Conservation (phyloP, 23 tunicate species). For the Styela clava region DNA sequence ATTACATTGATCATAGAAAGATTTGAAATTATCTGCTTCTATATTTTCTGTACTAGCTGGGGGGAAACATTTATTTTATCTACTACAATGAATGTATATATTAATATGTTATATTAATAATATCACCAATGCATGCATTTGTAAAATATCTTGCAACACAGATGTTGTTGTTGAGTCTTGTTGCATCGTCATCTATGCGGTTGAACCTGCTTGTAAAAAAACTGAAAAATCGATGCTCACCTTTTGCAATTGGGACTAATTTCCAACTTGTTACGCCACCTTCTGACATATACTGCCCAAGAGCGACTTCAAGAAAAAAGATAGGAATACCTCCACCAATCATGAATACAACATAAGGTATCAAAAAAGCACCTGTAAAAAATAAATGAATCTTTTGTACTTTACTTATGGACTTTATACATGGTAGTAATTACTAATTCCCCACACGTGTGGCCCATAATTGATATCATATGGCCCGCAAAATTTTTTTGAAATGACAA, state of each 20-base stretch:
- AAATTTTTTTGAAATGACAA: too few relatives aligned
- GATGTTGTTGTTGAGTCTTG: not conserved
- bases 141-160: too few relatives aligned
- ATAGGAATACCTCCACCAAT: constrained; percentile 94
- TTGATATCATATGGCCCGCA: too few relatives aligned
- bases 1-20: too few relatives aligned
- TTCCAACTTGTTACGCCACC: constrained; percentile 98
- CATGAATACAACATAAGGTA: constrained; percentile 87
- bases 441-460: too few relatives aligned
- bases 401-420: too few relatives aligned
- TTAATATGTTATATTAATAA: too few relatives aligned
- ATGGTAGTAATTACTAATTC: too few relatives aligned
- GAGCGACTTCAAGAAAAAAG: constrained; percentile 93
- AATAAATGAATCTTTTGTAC: not conserved
- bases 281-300: constrained; percentile 95
- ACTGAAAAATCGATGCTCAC: constrained; percentile 24
- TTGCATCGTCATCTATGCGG: not conserved
- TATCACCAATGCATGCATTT: not conserved
- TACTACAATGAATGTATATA: too few relatives aligned
- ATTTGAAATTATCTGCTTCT: too few relatives aligned
- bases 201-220: not conserved
- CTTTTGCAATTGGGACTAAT: constrained; percentile 82
- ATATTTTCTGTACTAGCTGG: too few relatives aligned
- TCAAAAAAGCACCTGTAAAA: constrained; percentile 86
- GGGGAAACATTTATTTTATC: too few relatives aligned